Conservation (phyloP, 2,888 invertebrate species). For the Heliconius ethilla region DNA sequence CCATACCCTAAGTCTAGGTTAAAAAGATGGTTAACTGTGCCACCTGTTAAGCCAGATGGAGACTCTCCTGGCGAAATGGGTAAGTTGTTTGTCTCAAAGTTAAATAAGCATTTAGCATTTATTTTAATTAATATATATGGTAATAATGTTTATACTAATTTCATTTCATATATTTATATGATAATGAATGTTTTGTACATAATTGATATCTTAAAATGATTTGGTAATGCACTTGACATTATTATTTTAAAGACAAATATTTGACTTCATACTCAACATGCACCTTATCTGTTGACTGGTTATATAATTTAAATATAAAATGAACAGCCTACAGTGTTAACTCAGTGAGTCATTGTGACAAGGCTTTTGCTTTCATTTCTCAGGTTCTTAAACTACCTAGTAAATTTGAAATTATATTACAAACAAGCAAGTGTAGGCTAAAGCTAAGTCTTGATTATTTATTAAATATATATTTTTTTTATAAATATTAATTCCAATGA, state of each 20-base stretch:
- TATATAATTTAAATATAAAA: slow-evolving; percentile 15
- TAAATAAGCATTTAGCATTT: not conserved
- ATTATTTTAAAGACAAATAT: not conserved
- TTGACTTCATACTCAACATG: not conserved
- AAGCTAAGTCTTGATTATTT: not conserved
- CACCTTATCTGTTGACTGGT: slow-evolving; percentile 1
- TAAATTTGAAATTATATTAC: slow-evolving; percentile 22
- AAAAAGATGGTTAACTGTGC: slow-evolving; percentile 88
- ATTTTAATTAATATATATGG: not conserved
- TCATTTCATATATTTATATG: not conserved
- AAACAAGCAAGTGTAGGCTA: not conserved
- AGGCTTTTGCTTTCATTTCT: slow-evolving; percentile 36
- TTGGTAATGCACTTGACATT: not conserved
- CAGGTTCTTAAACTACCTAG: not conserved
- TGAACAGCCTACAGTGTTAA: slow-evolving; percentile 9
- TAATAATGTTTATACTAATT: not conserved
- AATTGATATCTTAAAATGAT: not conserved
- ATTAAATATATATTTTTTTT: not conserved
- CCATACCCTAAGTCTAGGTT: slow-evolving; percentile 73
- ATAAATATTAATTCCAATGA: not conserved
- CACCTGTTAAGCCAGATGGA: slow-evolving; percentile 84
- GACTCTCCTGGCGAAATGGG: slow-evolving; percentile 96
- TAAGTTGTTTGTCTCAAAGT: slow-evolving; percentile 51
- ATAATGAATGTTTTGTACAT: not conserved
- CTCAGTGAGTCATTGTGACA: slow-evolving; percentile 28